Conservation (phyloP, 2,888 invertebrate genomes). For the Chymomyza caudatula region DNA sequence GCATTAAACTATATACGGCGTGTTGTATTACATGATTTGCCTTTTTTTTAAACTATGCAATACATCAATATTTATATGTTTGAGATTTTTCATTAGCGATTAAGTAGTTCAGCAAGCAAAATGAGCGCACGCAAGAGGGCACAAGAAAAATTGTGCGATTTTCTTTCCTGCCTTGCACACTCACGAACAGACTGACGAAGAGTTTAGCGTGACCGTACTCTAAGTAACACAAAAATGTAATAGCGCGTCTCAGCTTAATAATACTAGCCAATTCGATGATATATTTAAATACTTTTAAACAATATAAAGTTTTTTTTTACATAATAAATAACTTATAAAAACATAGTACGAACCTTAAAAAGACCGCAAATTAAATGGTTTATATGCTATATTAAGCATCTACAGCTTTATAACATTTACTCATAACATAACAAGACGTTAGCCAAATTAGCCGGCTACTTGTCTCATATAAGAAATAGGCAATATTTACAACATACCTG, state of each 20-base stretch:
- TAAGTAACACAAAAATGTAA: too few relatives aligned
- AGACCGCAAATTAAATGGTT: too few relatives aligned
- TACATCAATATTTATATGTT: conserved; percentile 28
- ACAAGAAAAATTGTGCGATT: conserved; percentile 71
- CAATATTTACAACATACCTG: neutral
- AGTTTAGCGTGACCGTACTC: neutral
- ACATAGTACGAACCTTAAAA: too few relatives aligned
- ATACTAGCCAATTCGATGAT: neutral
- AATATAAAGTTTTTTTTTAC: neutral
- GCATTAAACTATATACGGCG: conserved; percentile 18
- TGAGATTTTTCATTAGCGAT: conserved; percentile 28
- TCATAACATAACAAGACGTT: neutral
- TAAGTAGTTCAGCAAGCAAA: conserved; percentile 48
- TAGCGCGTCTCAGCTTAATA: too few relatives aligned
- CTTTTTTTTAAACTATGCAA: conserved; percentile 20
- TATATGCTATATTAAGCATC: too few relatives aligned
- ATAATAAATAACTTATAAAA: neutral
- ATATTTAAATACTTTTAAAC: neutral
- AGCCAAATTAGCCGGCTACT: neutral
- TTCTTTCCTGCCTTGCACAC: conserved; percentile 63
- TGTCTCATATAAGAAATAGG: neutral
- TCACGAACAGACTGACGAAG: conserved; percentile 50
- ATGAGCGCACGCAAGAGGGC: conserved; percentile 47
- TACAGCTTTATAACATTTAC: neutral
- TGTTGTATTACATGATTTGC: neutral